A percentile compares a stretch with the other conserved stretches of the same genome.
phyloP scores from a whole-genome alignment of 2,888 invertebrate genomes.

The Trissonchulus latispiculum region DNA sequence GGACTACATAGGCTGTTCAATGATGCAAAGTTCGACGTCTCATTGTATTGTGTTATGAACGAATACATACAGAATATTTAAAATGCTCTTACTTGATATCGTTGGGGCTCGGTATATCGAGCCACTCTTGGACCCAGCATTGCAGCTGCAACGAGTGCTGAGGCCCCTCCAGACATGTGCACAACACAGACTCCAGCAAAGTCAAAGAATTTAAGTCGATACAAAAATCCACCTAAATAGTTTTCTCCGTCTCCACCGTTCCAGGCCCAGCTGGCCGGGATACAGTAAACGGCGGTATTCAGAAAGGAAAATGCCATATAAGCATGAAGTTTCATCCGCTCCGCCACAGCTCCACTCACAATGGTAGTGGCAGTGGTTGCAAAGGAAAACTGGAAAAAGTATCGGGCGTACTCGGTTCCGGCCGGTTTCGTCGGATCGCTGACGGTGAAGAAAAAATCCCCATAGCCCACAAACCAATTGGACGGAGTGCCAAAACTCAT shows the following conservation, averaged over 20 bases:
- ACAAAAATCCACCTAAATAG: slow-evolving; percentile 29
- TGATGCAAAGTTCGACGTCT: too few relatives aligned
- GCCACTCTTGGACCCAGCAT: slow-evolving; percentile 5
- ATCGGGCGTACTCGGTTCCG: slow-evolving; percentile 71
- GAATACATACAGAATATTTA: too few relatives aligned
- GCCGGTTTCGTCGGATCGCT: slow-evolving; percentile 57
- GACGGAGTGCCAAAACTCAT: slow-evolving; percentile 63
- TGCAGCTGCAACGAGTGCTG: slow-evolving; percentile 14
- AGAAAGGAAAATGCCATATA: slow-evolving; percentile 37
- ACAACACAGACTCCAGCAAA: slow-evolving; percentile 17
- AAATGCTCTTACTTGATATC: neutral
- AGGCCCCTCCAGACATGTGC: slow-evolving; percentile 12
- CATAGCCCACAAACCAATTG: slow-evolving; percentile 70
- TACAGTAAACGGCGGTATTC: slow-evolving; percentile 28
- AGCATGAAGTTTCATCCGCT: slow-evolving; percentile 48
- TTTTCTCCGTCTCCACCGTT: slow-evolving; percentile 31
- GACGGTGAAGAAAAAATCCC: slow-evolving; percentile 71
- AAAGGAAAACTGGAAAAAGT: too few relatives aligned
- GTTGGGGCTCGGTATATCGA: slow-evolving; percentile 16
- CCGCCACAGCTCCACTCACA: slow-evolving; percentile 87
- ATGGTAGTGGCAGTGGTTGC: slow-evolving; percentile 82
- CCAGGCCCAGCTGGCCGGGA: slow-evolving; percentile 34
- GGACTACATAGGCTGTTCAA: too few relatives aligned
- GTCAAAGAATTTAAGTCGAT: slow-evolving; percentile 18
- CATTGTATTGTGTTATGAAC: too few relatives aligned